A percentile compares a stretch with the other conserved stretches of the same genome.
Conservation (phyloP, 2,888 invertebrate species). For the Malthinus flaveolus region DNA sequence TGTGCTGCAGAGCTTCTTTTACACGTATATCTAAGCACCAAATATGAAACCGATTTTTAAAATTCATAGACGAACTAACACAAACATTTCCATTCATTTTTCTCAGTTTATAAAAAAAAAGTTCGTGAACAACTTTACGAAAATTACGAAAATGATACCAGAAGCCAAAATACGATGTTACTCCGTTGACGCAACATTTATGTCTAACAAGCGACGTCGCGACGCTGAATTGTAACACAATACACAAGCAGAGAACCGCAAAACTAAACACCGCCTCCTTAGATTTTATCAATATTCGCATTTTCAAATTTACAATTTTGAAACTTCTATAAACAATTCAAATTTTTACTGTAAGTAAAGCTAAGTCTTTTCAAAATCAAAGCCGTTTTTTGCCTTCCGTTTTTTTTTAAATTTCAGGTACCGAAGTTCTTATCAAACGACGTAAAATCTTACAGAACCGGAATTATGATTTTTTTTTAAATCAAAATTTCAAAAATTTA, state of each 20-base stretch:
- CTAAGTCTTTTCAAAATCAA: too few species aligned
- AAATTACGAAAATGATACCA: neutral
- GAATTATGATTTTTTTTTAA: too few species aligned
- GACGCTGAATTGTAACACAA: constrained; percentile 21
- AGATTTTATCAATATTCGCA: constrained; percentile 3
- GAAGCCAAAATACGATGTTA: neutral
- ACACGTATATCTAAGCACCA: constrained; percentile 64
- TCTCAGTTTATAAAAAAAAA: neutral
- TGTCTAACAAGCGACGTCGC: constrained; percentile 23
- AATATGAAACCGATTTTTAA: constrained; percentile 46
- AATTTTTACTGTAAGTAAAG: too few species aligned
- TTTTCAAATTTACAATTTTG: neutral
- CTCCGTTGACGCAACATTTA: neutral
- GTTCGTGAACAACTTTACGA: neutral
- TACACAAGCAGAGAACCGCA: neutral
- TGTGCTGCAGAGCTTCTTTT: constrained; percentile 70
- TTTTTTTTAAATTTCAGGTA: too few species aligned
- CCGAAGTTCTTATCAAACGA: too few species aligned
- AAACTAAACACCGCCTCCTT: neutral
- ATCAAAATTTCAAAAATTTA: too few species aligned
- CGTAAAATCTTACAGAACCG: too few species aligned
- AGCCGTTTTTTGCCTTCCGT: too few species aligned
- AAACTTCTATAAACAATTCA: too few species aligned
- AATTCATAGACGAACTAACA: constrained; percentile 43
- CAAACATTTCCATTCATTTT: constrained; percentile 41